These are phyloP conservation scores for Melanostoma scalare DNA, from an alignment of 2,888 invertebrate species.

Conservation along the genomic window DNA sequence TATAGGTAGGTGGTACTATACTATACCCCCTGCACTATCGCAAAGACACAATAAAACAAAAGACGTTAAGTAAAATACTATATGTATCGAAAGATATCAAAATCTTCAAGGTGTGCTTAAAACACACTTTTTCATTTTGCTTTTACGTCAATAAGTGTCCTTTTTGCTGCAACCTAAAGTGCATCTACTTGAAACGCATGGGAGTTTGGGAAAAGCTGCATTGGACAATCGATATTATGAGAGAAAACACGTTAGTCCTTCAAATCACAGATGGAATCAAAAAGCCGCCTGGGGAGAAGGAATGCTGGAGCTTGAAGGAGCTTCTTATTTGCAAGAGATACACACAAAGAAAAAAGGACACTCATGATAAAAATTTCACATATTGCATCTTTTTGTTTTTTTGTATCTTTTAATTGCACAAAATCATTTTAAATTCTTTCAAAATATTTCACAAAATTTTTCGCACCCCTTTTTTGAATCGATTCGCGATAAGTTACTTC, in stretches of 20 bases:
- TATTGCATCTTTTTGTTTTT: slow-evolving; percentile 41
- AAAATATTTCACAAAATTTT: slow-evolving; percentile 12
- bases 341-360: slow-evolving; percentile 52
- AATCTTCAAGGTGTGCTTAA: slow-evolving; percentile 14
- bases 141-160: slow-evolving; percentile 56
- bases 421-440: background rate
- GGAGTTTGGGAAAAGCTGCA: slow-evolving; percentile 54
- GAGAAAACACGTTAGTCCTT: slow-evolving; percentile 32
- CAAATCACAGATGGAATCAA: slow-evolving; percentile 22
- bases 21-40: slow-evolving; percentile 13
- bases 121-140: slow-evolving; percentile 29
- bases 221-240: slow-evolving; percentile 56
- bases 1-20: background rate
- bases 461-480: slow-evolving; percentile 49
- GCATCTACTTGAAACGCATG: slow-evolving; percentile 31
- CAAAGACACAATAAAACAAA: slow-evolving; percentile 35
- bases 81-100: slow-evolving; percentile 17
- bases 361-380: slow-evolving; percentile 18
- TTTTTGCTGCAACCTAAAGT: slow-evolving; percentile 54
- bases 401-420: slow-evolving; percentile 20
- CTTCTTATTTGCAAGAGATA: slow-evolving; percentile 29
- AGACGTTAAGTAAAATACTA: slow-evolving; percentile 14
- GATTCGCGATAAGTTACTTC: slow-evolving; percentile 11
- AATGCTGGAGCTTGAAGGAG: slow-evolving; percentile 30
- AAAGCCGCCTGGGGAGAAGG: slow-evolving; percentile 17